Conservation (phyloP, 2,113 vertebrate genomes). For the Anthoscopus minutus region DNA sequence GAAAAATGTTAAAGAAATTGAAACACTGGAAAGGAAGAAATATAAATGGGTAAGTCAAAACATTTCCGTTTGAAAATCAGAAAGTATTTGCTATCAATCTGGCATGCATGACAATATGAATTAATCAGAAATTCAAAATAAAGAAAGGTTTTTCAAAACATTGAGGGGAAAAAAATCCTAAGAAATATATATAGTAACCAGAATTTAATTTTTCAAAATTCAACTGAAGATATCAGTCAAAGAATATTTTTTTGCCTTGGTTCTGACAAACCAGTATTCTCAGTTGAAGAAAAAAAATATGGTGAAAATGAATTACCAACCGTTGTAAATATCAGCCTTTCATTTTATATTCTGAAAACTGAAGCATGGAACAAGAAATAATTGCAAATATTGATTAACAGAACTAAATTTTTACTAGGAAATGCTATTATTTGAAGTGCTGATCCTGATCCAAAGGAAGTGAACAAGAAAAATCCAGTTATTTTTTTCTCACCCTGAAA, state of each 20-base stretch:
- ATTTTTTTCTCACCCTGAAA: background rate
- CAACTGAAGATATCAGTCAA: background rate
- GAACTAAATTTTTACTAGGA: background rate
- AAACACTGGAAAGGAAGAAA: background rate
- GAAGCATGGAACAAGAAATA: background rate
- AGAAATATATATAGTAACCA: background rate
- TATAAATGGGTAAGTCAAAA: background rate
- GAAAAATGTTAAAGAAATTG: background rate
- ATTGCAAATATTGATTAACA: background rate
- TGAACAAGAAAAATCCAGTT: background rate
- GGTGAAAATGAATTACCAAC: background rate
- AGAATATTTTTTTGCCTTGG: background rate
- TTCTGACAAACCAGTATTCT: background rate
- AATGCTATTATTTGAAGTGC: background rate
- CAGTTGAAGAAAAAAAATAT: background rate
- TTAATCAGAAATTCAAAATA: background rate
- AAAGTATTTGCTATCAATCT: background rate
- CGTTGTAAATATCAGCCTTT: background rate
- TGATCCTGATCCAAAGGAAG: background rate
- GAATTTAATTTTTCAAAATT: background rate
- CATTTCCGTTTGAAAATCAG: background rate
- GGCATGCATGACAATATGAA: background rate
- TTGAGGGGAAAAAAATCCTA: fast-evolving
- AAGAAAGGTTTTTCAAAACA: background rate
- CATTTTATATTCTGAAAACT: background rate